These are phyloP conservation scores for Salticus scenicus DNA, from an alignment of 2,888 invertebrate species.

Conservation along the genomic window DNA sequence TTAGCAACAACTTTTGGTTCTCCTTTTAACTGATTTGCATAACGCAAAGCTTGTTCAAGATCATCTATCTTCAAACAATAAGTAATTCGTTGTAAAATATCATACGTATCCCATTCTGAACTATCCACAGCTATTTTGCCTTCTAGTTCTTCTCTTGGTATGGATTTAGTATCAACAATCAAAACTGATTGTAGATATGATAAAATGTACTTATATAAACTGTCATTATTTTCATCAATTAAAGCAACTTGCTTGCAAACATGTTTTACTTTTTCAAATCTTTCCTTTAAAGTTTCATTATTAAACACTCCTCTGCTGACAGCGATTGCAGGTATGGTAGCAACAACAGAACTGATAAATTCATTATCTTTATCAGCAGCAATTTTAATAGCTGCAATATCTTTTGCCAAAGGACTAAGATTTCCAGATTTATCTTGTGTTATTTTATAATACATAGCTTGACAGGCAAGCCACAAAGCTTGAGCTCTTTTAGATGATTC, in stretches of 20 bases:
- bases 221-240: slow-evolving; percentile 86
- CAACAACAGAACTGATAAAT: slow-evolving; percentile 85
- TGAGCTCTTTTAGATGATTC: slow-evolving; percentile 84
- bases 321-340: slow-evolving; percentile 86
- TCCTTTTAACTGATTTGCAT: slow-evolving; percentile 91
- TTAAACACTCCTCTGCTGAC: slow-evolving; percentile 89
- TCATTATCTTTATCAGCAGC: slow-evolving; percentile 83
- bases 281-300: slow-evolving; percentile 88
- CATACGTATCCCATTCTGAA: slow-evolving; percentile 86
- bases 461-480: slow-evolving; percentile 94
- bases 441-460: slow-evolving; percentile 87
- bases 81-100: slow-evolving; percentile 91
- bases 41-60: slow-evolving; percentile 87
- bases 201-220: slow-evolving; percentile 85
- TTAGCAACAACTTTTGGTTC: slow-evolving; percentile 88
- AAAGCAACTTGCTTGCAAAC: slow-evolving; percentile 89
- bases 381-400: slow-evolving; percentile 84
- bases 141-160: slow-evolving; percentile 70
- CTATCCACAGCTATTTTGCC: slow-evolving; percentile 78
- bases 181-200: slow-evolving; percentile 92
- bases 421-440: slow-evolving; percentile 74
- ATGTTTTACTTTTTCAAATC: slow-evolving; percentile 82
- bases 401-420: slow-evolving; percentile 81
- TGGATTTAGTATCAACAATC: slow-evolving; percentile 75
- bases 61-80: slow-evolving; percentile 93